A percentile compares a stretch with the other conserved stretches of the same genome.
These are phyloP conservation scores for Hyphantria cunea DNA, from an alignment of 1,140 invertebrate species.

Conservation along the genomic window DNA sequence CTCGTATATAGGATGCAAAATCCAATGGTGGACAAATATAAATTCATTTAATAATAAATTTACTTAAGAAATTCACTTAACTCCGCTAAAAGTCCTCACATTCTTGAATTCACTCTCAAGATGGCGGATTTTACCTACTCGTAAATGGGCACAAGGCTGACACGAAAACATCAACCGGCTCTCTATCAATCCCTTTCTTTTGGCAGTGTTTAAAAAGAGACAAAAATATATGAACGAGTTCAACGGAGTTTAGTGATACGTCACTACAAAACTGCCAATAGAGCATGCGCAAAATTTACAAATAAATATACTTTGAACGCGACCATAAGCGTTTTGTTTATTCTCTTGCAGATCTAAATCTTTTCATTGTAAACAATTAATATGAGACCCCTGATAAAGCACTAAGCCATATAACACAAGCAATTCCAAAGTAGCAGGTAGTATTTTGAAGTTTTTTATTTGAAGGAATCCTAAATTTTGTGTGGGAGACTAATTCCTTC, in stretches of 20 bases:
- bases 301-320: conserved; percentile 49
- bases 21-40: conserved; percentile 51
- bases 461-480: too few relatives aligned
- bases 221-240: conserved; percentile 68
- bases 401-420: too few relatives aligned
- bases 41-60: conserved; percentile 78
- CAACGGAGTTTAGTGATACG: conserved; percentile 72
- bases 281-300: conserved; percentile 73
- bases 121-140: conserved; percentile 82
- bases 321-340: conserved; percentile 40
- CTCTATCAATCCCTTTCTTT: conserved; percentile 76
- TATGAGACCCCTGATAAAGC: too few relatives aligned
- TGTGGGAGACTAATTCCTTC: too few relatives aligned
- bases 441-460: too few relatives aligned
- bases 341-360: too few relatives aligned
- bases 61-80: conserved; percentile 74
- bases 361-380: too few relatives aligned
- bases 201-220: conserved; percentile 66
- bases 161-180: conserved; percentile 81
- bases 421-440: too few relatives aligned
- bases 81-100: conserved; percentile 78
- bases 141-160: conserved; percentile 82
- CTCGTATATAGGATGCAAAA: conserved; percentile 50
- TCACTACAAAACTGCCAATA: conserved; percentile 75
- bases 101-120: conserved; percentile 82